These are phyloP conservation scores for Anguilla rostrata DNA, from an alignment of 2,113 vertebrate species.

Conservation along the genomic window DNA sequence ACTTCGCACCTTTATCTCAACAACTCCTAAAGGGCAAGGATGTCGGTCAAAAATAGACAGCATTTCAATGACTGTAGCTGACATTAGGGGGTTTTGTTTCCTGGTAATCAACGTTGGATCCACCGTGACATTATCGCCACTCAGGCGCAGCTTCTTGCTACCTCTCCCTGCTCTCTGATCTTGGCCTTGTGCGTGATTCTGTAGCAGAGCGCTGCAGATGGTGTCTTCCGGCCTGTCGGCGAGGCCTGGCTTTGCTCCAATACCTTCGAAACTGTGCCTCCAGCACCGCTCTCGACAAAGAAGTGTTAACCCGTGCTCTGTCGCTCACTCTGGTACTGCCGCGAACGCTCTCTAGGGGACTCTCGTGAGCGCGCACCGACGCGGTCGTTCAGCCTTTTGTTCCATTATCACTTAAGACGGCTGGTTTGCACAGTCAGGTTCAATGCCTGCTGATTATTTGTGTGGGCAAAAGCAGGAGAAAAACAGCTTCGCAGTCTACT, in stretches of 20 bases:
- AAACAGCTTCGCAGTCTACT: neutral
- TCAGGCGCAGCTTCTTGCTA: neutral
- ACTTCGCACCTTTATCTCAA: neutral
- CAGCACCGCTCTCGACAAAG: conserved; percentile 20
- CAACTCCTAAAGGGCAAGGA: neutral
- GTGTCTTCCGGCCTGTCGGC: conserved; percentile 17
- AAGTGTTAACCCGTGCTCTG: neutral
- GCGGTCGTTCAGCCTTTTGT: conserved; percentile 6
- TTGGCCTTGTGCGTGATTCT: conserved; percentile 18
- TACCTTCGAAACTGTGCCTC: conserved; percentile 26
- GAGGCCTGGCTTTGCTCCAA: conserved; percentile 6
- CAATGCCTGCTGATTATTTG: neutral
- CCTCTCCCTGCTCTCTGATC: neutral
- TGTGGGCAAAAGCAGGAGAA: neutral
- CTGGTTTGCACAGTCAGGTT: neutral
- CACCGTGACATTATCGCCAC: neutral
- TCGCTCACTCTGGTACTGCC: neutral
- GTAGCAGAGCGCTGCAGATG: conserved; percentile 22
- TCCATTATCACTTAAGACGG: conserved; percentile 1
- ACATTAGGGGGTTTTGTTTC: neutral
- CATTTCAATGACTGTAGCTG: neutral
- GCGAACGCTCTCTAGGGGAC: conserved; percentile 5
- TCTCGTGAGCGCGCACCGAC: neutral
- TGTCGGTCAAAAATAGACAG: neutral
- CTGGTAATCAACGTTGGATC: neutral